Conservation (phyloP, 2,113 vertebrate species). For the Gobio gobio region DNA sequence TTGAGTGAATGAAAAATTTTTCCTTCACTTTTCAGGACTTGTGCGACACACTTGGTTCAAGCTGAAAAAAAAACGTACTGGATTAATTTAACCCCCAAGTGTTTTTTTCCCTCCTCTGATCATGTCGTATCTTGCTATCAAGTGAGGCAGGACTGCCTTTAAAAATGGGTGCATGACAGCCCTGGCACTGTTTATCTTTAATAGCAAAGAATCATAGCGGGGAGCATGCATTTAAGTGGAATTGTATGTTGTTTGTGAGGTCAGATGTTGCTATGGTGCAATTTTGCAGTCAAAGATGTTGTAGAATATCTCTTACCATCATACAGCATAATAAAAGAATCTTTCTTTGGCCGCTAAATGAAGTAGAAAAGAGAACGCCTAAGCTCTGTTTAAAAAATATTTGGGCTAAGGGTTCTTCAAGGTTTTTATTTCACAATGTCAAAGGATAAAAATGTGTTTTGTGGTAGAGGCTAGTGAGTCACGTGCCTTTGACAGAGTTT, state of each 20-base stretch:
- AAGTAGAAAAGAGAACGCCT: slow-evolving; percentile 7
- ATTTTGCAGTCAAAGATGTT: slow-evolving; percentile 1
- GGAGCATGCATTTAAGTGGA: background rate
- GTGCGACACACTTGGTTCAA: background rate
- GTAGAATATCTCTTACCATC: background rate
- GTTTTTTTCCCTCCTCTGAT: background rate
- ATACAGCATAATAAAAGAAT: background rate
- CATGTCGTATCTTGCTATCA: background rate
- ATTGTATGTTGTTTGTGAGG: background rate
- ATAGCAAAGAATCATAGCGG: background rate
- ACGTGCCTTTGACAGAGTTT: slow-evolving; percentile 32
- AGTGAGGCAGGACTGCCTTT: background rate
- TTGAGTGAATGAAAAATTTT: no score
- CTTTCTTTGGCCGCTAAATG: background rate
- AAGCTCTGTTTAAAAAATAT: slow-evolving; percentile 29
- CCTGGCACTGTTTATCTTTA: background rate
- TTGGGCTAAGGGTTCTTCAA: slow-evolving; percentile 26
- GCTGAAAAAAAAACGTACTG: background rate
- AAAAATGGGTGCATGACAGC: background rate
- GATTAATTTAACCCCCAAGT: background rate
- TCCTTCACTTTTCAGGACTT: no score
- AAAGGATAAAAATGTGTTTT: slow-evolving; percentile 48
- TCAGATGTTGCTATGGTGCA: background rate
- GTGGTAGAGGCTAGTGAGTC: slow-evolving; percentile 37
- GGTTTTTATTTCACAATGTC: slow-evolving; percentile 45